Conservation (phyloP, 2,113 vertebrate species). For the pig (Sus scrofa) region DNA sequence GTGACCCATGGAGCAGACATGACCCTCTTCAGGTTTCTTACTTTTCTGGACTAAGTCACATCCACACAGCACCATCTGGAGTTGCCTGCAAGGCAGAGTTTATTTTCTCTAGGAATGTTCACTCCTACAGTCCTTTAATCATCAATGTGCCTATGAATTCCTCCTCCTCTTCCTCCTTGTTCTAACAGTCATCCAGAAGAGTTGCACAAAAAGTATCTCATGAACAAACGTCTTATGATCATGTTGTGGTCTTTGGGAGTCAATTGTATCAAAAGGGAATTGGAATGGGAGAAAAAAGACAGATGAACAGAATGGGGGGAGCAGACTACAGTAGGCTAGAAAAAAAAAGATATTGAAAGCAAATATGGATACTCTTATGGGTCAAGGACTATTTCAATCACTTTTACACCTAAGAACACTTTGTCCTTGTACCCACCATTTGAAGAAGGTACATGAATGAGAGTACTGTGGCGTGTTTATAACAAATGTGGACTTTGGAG, state of each 20-base stretch:
- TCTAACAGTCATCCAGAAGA: background rate
- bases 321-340: background rate
- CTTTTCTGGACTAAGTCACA: background rate
- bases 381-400: background rate
- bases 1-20: background rate
- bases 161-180: background rate
- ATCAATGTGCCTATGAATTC: background rate
- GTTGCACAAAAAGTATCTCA: background rate
- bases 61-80: background rate
- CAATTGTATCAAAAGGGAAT: background rate
- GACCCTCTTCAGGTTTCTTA: background rate
- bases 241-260: background rate
- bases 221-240: background rate
- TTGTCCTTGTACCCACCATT: background rate
- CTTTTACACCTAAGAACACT: background rate
- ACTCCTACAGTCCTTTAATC: background rate
- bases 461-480: background rate
- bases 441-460: background rate
- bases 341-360: background rate
- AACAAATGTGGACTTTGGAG: background rate
- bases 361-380: background rate
- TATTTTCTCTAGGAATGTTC: background rate
- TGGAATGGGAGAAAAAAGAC: background rate
- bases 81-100: fast-evolving
- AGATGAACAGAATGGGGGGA: background rate